These are phyloP conservation scores for Heliconius himera DNA, from an alignment of 1,140 invertebrate genomes.

Conservation along the genomic window DNA sequence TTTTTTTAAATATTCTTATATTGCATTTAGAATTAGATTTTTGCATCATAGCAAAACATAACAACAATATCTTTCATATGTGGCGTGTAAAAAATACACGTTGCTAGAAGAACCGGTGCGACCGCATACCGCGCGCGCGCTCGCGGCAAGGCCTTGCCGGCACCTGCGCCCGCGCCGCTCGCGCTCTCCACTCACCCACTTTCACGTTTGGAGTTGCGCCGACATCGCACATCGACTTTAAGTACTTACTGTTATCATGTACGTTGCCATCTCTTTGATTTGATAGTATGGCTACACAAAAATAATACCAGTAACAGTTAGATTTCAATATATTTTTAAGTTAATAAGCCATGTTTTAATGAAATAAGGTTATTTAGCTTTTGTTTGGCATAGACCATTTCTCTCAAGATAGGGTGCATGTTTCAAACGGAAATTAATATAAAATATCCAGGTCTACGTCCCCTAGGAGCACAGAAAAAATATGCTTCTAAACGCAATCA, in stretches of 20 bases:
- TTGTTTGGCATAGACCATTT: too few relatives aligned
- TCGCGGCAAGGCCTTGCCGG: slow-evolving; percentile 69
- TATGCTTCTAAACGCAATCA: too few relatives aligned
- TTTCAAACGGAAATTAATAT: too few relatives aligned
- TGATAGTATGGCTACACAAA: neutral
- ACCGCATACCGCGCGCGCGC: slow-evolving; percentile 77
- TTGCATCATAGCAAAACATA: slow-evolving; percentile 77
- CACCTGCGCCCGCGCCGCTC: slow-evolving; percentile 59
- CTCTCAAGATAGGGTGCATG: too few relatives aligned
- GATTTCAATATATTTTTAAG: neutral
- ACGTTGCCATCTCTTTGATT: slow-evolving; percentile 17
- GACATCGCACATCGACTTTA: slow-evolving; percentile 35
- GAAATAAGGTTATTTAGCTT: too few relatives aligned
- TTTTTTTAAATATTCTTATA: slow-evolving; percentile 31
- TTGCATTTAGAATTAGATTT: slow-evolving; percentile 44
- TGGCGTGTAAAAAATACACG: slow-evolving; percentile 77
- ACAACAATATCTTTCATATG: slow-evolving; percentile 78
- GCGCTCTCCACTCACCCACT: slow-evolving; percentile 63
- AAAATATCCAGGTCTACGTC: too few relatives aligned
- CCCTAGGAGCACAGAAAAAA: too few relatives aligned
- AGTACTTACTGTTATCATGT: slow-evolving; percentile 21
- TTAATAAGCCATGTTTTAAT: too few relatives aligned
- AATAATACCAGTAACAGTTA: neutral
- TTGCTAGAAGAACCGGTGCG: slow-evolving; percentile 79
- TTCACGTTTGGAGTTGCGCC: slow-evolving; percentile 48